Evolutionary conservation across 30 jellyfish, hydroid and myxozoan species (phyloP).

Genomic region (Catostylus mosaicus): DNA sequence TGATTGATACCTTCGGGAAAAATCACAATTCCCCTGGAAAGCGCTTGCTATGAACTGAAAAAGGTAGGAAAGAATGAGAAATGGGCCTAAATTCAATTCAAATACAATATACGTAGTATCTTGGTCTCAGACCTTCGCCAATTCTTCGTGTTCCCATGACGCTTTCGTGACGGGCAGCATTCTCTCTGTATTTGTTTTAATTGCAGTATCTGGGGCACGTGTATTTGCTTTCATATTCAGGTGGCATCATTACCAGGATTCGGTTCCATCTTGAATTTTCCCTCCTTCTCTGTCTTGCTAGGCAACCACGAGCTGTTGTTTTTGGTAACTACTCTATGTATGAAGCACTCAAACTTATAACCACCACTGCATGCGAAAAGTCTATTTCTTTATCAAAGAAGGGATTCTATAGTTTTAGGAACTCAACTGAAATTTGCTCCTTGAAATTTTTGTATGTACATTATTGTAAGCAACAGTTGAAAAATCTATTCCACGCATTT

Average conservation of each 20-base stretch:
- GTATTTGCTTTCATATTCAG: background rate
- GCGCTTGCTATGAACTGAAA: background rate
- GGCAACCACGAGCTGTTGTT: background rate
- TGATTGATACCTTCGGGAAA: background rate
- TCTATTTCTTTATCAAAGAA: no score
- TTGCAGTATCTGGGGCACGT: background rate
- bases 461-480: no score
- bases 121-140: conserved; percentile 49
- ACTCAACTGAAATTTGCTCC: no score
- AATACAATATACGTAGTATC: background rate
- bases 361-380: no score
- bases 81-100: background rate
- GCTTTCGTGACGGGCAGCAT: conserved; percentile 1
- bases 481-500: no score
- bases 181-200: background rate
- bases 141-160: conserved; percentile 73
- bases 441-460: no score
- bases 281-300: background rate
- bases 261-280: background rate
- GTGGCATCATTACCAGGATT: background rate
- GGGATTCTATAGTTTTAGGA: no score
- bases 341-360: no score
- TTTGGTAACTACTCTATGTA: no score
- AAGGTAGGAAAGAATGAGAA: background rate
- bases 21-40: background rate